Evolutionary conservation across 2,888 invertebrate genomes (phyloP), one percentile per base, ranked within the genome.

Genomic region (Chloromyia formosa): DNA sequence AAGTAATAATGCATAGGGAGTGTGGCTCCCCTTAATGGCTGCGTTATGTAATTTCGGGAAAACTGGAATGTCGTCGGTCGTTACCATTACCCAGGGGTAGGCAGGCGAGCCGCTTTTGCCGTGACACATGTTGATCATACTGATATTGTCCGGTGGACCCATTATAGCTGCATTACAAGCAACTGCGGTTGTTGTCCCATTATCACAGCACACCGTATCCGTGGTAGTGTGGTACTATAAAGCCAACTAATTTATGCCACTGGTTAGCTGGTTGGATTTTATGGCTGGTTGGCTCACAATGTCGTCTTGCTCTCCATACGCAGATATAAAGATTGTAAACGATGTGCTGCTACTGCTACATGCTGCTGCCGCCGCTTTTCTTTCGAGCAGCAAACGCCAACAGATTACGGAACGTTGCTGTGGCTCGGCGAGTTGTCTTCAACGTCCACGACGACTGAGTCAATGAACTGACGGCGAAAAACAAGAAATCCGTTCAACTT

Each of bases 401-500:
- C 27, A 18, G 45, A 66, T 49, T 66, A 66, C 66, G 49, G 66
- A 49, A 49, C 27, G 7, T 7, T 35, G 7, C 27, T 35, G 27
- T 49, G 1, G 66, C 42, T 20, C 56, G 16, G 56, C 16, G 27
- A 35, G 27, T 7, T 35, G 27, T 35, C 27, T 35, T 35, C 27
- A 35, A 35, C 27, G 27, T 7, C 27, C 3, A 35, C 27, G 23
- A 27, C n/a, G 20, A 9, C 18, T 23, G 42, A 75, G 75, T 75
- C 75, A 75, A 73, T 75, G 75, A 75, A 75, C 75, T 73, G 68
- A 20, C 64, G 66, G 74, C 74, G 74, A 74, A 75, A 73, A 75
- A 73, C 73, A 69, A 73, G 73, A 75, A 75, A 73, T 64, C 62
- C 72, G 64, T 75, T 75, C 75, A 75, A 73, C 69, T 78, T 78